Conservation (phyloP, 2,797 vertebrate genomes). For the Pseudomugil tenellus region DNA sequence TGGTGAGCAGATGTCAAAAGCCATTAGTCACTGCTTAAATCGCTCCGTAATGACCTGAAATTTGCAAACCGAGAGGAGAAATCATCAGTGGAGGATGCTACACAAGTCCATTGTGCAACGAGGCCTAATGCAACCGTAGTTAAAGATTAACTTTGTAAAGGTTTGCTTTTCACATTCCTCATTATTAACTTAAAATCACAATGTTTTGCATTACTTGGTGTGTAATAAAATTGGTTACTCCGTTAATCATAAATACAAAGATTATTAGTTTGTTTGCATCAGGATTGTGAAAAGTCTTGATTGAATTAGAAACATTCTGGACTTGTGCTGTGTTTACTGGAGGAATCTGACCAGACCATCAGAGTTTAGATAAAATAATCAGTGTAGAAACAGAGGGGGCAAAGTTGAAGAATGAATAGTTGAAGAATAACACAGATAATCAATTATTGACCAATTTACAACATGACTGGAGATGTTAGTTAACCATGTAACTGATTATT, state of each 20-base stretch:
- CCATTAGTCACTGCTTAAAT: constrained; percentile 20
- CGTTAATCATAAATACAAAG: neutral
- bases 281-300: neutral
- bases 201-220: neutral
- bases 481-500: constrained; percentile 7
- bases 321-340: neutral
- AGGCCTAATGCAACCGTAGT: constrained; percentile 5
- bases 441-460: constrained; percentile 38
- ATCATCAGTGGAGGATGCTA: neutral
- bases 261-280: neutral
- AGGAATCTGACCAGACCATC: neutral
- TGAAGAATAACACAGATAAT: constrained; percentile 41
- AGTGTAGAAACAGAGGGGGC: neutral
- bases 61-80: neutral
- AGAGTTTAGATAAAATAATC: neutral
- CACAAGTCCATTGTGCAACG: constrained; percentile 4
- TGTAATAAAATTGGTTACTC: neutral
- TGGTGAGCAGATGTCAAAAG: constrained; percentile 11
- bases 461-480: constrained; percentile 11
- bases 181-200: constrained; percentile 2
- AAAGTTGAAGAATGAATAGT: constrained; percentile 20
- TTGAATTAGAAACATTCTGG: neutral
- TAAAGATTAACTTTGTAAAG: constrained; percentile 15
- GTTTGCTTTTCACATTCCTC: constrained; percentile 17
- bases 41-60: constrained; percentile 11